Conservation (phyloP, 2,113 vertebrate genomes). For the Lycocorax pyrrhopterus region DNA sequence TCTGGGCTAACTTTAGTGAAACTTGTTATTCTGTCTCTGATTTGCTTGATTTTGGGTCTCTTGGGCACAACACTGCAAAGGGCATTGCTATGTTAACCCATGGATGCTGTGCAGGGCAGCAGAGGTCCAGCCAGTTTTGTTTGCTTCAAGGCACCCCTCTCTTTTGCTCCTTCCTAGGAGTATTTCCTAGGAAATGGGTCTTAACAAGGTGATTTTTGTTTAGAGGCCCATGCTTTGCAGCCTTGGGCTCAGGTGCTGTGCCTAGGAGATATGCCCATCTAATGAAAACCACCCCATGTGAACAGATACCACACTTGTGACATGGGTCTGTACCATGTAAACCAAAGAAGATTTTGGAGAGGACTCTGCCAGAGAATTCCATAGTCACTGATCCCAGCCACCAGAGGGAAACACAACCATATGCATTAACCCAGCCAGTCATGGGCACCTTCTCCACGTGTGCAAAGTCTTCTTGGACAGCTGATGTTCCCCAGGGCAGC, state of each 20-base stretch:
- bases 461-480: background rate
- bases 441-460: rapidly evolving
- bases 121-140: background rate
- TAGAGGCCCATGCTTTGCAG: background rate
- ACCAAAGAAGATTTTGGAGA: background rate
- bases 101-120: background rate
- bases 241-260: background rate
- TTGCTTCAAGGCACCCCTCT: background rate
- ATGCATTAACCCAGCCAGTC: background rate
- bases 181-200: background rate
- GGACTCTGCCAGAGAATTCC: background rate
- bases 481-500: background rate
- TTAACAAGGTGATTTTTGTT: background rate
- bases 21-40: background rate
- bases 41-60: background rate
- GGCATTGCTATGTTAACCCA: background rate
- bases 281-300: background rate
- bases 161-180: background rate
- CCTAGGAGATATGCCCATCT: rapidly evolving
- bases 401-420: constrained; percentile 28
- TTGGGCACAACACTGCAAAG: background rate
- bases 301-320: background rate
- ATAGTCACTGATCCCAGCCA: background rate
- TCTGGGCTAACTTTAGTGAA: background rate
- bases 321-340: rapidly evolving